Evolutionary conservation across 2,797 vertebrate genomes (phyloP), one percentile per base, ranked within the genome.

Genomic region (Sebastiscus tertius): DNA sequence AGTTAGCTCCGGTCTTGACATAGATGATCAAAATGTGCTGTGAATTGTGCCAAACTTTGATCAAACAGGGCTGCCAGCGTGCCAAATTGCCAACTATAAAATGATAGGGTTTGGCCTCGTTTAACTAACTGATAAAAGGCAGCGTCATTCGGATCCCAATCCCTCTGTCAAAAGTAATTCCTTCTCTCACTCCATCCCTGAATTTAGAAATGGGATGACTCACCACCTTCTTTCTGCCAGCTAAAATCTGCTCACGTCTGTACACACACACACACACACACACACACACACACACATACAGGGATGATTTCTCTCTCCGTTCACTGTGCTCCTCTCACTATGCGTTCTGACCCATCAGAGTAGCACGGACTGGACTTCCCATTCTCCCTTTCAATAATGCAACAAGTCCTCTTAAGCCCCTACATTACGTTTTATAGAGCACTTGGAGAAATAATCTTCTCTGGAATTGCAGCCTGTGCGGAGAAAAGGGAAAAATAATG

Each of bases 311-410:
- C 24, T 77, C 8, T 59, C 8, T 59, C 72, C 4, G 3, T 55
- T 31, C 10, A 20, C 42, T 52, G 26, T 77, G 61, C 68, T 29
- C 60, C 22, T 61, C 55, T 24, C 24, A 24, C 24, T 18, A 9
- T 52, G 74, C 77, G 33, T 78, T 85, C 66, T 83, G 72, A 68
- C 31, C 2, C 8, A 62, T 60, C 24, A 56, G 54, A 90, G 74
- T 59, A 59, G 75, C 49, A 81, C 29, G 60, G 31, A 80, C 79
- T 84, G 77, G 74, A 64, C 34, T 65, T 84, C 39, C n/a, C 67
- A 46, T 76, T 91, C 60, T 39, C 72, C 54, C 59, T 77, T 91
- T 93, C 75, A 93, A 86, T 91, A 90, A 92, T 93, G 87, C 85
- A 92, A 84, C 61, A 84, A 69, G 76, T 82, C 75, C 68, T 88